phyloP scores from a whole-genome alignment of 2,888 invertebrate genomes.

The Elmis aenea region DNA sequence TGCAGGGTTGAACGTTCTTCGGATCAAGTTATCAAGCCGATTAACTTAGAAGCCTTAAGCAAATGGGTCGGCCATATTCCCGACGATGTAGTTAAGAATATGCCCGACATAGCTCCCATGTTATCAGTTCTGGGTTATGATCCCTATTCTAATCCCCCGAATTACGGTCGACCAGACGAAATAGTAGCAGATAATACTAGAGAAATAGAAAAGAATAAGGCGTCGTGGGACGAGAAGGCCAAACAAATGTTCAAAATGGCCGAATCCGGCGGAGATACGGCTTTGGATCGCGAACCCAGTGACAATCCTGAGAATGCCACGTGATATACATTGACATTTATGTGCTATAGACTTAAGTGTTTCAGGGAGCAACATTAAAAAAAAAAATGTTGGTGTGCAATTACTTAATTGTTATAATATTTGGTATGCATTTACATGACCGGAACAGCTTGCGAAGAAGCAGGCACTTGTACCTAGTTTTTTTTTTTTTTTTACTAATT shows the following conservation, averaged over 20 bases:
- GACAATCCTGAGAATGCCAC: conserved; percentile 39
- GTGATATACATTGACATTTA: conserved; percentile 34
- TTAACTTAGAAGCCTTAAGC: conserved; percentile 91
- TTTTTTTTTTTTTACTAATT: no score
- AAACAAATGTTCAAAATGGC: conserved; percentile 42
- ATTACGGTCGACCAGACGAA: conserved; percentile 82
- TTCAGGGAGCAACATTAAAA: conserved; percentile 23
- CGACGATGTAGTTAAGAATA: conserved; percentile 85
- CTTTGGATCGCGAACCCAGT: conserved; percentile 41
- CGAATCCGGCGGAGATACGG: conserved; percentile 31
- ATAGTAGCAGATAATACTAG: conserved; percentile 65
- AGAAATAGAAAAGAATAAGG: conserved; percentile 30
- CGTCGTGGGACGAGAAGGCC: conserved; percentile 44
- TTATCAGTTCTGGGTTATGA: conserved; percentile 89
- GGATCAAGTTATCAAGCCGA: conserved; percentile 97
- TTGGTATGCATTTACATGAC: no score
- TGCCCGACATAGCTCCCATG: conserved; percentile 94
- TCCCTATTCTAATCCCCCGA: conserved; percentile 93
- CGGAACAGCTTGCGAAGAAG: no score
- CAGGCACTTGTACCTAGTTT: no score
- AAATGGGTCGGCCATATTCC: conserved; percentile 91
- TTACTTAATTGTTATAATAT: no score
- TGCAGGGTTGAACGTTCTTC: conserved; percentile 92
- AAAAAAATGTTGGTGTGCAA: no score
- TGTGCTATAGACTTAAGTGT: conserved; percentile 31